These are phyloP conservation scores for Lepidochrysops patricia DNA, from an alignment of 2,888 invertebrate species.

Conservation along the genomic window DNA sequence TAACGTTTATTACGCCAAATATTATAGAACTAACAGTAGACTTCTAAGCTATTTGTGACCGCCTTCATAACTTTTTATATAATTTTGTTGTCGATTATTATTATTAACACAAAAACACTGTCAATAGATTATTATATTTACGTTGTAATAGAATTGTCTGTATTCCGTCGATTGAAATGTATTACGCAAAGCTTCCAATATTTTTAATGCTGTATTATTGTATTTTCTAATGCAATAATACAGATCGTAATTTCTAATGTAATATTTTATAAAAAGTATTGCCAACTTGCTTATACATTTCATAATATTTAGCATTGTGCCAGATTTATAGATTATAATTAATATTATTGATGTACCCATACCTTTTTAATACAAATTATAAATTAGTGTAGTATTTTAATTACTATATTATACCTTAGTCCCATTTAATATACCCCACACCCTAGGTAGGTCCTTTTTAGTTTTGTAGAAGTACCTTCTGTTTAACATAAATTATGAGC, in stretches of 20 bases:
- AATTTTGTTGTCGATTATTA: not conserved
- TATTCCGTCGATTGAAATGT: not conserved
- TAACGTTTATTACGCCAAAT: not conserved
- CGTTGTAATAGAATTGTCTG: not conserved
- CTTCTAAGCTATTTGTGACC: not conserved
- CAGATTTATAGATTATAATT: not conserved
- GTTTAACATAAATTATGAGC: too few species aligned
- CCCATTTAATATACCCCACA: too few species aligned
- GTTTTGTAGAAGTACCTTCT: too few species aligned
- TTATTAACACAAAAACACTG: not conserved
- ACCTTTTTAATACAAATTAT: not conserved
- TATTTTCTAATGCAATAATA: too few species aligned
- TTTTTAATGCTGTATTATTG: too few species aligned
- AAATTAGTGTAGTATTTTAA: not conserved
- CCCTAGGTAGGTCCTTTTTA: too few species aligned
- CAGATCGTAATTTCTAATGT: too few species aligned
- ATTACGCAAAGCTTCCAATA: not conserved
- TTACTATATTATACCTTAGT: too few species aligned
- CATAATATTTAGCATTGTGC: not conserved
- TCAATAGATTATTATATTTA: not conserved
- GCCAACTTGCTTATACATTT: not conserved
- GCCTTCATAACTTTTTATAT: not conserved
- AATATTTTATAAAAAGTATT: too few species aligned
- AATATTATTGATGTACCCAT: conserved; percentile 3
- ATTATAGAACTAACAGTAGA: not conserved